phyloP scores from a whole-genome alignment of 2,888 invertebrate species.

The Tetramorium bicarinatum region DNA sequence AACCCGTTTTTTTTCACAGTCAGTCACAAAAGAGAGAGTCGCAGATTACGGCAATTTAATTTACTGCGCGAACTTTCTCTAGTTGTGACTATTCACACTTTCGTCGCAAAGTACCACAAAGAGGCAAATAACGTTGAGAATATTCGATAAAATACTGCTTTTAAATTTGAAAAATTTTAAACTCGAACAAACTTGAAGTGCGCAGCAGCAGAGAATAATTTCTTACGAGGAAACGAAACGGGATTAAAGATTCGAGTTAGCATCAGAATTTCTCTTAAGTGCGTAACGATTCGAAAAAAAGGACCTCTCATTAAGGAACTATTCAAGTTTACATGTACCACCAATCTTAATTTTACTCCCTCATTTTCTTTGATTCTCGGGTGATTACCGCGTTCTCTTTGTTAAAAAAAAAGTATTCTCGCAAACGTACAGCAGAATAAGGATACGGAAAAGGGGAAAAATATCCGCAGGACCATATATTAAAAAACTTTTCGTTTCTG shows the following conservation, averaged over 20 bases:
- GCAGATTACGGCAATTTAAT: slow-evolving; percentile 37
- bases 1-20: slow-evolving; percentile 6
- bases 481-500: slow-evolving; percentile 77
- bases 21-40: slow-evolving; percentile 37
- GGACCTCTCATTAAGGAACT: slow-evolving; percentile 56
- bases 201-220: not conserved
- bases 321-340: slow-evolving; percentile 58
- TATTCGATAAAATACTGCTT: not conserved
- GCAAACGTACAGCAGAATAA: slow-evolving; percentile 18
- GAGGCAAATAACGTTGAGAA: not conserved
- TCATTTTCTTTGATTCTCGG: not conserved
- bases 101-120: not conserved
- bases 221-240: not conserved
- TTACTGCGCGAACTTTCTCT: slow-evolving; percentile 24
- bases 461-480: slow-evolving; percentile 65
- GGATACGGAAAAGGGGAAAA: slow-evolving; percentile 12
- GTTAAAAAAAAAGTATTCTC: not conserved
- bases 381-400: slow-evolving; percentile 1
- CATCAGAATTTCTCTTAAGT: slow-evolving; percentile 41
- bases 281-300: slow-evolving; percentile 20
- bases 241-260: slow-evolving; percentile 4
- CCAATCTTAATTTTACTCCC: slow-evolving; percentile 32
- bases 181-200: not conserved
- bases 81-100: slow-evolving; percentile 28
- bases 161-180: not conserved